A percentile compares a stretch with the other conserved stretches of the same genome.
These are phyloP conservation scores for Campodea augens DNA, from an alignment of 1,140 invertebrate genomes.

Conservation along the genomic window DNA sequence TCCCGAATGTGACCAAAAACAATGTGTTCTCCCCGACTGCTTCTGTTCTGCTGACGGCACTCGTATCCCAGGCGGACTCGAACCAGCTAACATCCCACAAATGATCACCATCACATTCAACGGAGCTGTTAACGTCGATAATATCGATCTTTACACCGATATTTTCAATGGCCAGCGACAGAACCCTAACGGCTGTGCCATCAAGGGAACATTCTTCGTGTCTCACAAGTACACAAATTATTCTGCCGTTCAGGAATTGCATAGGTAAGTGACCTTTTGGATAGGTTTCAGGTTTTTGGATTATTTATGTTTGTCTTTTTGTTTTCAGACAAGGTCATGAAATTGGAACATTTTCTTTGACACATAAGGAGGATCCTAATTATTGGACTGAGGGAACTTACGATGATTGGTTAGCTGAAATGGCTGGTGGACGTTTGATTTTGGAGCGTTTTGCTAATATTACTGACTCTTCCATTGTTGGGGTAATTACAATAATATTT, in stretches of 20 bases:
- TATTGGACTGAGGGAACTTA: conserved; percentile 75
- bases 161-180: conserved; percentile 66
- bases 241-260: conserved; percentile 47
- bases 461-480: conserved; percentile 71
- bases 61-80: conserved; percentile 60
- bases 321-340: conserved; percentile 67
- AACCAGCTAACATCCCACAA: conserved; percentile 70
- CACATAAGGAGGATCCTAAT: conserved; percentile 72
- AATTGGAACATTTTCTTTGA: conserved; percentile 82
- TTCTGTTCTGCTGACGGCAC: conserved; percentile 87
- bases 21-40: conserved; percentile 76
- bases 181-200: conserved; percentile 86
- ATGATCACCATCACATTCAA: conserved; percentile 91
- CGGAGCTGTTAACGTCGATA: conserved; percentile 83
- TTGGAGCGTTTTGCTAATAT: conserved; percentile 79
- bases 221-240: conserved; percentile 94
- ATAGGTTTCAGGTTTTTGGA: too few relatives aligned
- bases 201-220: conserved; percentile 85
- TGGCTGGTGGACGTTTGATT: conserved; percentile 78
- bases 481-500: too few relatives aligned
- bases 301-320: background rate
- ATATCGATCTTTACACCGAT: conserved; percentile 78
- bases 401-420: conserved; percentile 86
- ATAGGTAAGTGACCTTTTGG: background rate
- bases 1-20: conserved; percentile 68